phyloP scores from a whole-genome alignment of 2,888 invertebrate species.

The Tachystola acroxantha region DNA sequence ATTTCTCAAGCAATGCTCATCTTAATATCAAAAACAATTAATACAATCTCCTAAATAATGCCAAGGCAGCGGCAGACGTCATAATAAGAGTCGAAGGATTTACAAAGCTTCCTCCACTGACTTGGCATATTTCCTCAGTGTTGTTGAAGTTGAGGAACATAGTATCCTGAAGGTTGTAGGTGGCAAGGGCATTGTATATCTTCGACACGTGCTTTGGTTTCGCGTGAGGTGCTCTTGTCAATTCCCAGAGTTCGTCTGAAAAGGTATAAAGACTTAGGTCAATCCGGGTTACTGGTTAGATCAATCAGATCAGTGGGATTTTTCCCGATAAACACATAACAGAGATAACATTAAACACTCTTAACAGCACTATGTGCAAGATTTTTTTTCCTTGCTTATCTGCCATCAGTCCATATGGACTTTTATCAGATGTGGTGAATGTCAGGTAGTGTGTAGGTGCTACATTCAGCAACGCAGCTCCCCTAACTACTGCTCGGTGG shows the following conservation, averaged over 20 bases:
- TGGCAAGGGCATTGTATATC: constrained; percentile 47
- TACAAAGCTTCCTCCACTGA: constrained; percentile 38
- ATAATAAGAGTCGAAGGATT: constrained; percentile 43
- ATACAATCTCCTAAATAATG: constrained; percentile 46
- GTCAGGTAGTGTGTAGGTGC: too few relatives aligned
- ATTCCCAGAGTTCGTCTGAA: constrained; percentile 67
- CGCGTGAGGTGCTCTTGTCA: constrained; percentile 54
- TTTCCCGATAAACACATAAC: not conserved
- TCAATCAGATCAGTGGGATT: not conserved
- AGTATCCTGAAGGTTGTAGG: constrained; percentile 45
- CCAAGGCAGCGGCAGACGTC: constrained; percentile 47
- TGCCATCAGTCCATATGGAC: too few relatives aligned
- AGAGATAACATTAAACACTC: too few relatives aligned
- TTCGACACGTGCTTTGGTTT: constrained; percentile 52
- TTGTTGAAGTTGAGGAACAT: constrained; percentile 52
- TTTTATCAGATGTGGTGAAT: too few relatives aligned
- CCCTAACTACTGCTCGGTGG: too few relatives aligned
- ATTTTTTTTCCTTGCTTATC: too few relatives aligned
- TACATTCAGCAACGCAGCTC: too few relatives aligned
- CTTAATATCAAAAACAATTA: too few relatives aligned
- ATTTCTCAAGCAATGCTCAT: too few relatives aligned
- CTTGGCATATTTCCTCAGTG: constrained; percentile 54
- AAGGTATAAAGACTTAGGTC: constrained; percentile 9
- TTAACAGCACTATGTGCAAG: too few relatives aligned
- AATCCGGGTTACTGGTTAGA: not conserved